Percentiles rank a stretch among this genome's conserved stretches.
Evolutionary conservation across 2,113 vertebrate genomes (phyloP).

Genomic region (Donacobius atricapilla): DNA sequence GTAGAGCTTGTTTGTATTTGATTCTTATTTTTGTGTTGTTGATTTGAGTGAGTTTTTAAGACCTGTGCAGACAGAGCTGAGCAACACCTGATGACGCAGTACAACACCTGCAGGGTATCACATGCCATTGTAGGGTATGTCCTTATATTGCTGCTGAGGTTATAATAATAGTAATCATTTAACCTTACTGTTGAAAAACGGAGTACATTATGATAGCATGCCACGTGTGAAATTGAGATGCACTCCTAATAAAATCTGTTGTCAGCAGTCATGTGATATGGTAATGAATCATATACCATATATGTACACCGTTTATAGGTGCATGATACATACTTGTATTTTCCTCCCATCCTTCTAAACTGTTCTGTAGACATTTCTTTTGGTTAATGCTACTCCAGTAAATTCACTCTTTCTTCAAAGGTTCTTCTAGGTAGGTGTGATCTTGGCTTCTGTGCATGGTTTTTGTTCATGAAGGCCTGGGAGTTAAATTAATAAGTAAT

Average conservation of each 20-base stretch:
- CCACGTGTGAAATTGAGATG: neutral
- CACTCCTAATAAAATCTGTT: neutral
- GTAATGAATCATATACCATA: neutral
- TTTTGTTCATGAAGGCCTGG: neutral
- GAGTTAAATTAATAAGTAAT: neutral
- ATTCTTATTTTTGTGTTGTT: neutral
- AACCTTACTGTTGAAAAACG: neutral
- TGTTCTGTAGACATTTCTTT: neutral
- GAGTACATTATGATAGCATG: neutral
- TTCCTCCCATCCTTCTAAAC: neutral
- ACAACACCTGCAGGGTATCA: neutral
- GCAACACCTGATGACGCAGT: neutral
- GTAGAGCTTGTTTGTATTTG: neutral
- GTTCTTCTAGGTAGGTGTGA: neutral
- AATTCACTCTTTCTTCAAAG: neutral
- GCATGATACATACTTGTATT: neutral
- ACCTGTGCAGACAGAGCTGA: neutral
- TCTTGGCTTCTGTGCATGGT: neutral
- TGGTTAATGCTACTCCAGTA: neutral
- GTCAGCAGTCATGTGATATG: neutral
- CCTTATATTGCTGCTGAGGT: neutral
- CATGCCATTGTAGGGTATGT: neutral
- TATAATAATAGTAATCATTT: neutral
- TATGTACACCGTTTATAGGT: neutral
- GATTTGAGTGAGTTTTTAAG: neutral